Evolutionary conservation across 2,113 vertebrate genomes (phyloP), one percentile per base, ranked within the genome.

Genomic region (Setophaga petechia): DNA sequence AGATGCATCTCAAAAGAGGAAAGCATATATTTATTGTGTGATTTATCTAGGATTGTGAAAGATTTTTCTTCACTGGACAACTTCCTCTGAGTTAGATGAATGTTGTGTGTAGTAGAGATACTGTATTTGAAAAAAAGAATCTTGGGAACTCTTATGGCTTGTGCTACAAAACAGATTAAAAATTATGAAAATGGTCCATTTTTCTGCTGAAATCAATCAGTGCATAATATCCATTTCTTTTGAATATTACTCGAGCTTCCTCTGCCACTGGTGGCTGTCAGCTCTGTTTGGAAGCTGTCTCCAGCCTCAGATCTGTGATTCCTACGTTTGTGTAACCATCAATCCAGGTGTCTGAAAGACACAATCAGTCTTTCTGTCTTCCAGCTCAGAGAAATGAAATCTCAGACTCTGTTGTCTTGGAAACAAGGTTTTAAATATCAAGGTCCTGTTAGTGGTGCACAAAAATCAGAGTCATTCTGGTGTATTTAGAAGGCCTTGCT

Each of bases 341-440:
- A 47, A 15, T 84, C 57, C 75, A 39, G 63, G 43, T 79, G 33
- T 62, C 63, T 85, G 37, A 33, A 59, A 68, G 33, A 35, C 30
- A 39, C 55, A 83, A 76, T 79, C 46, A 39, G 13, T 71, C 46
- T 37, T 76, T 46, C 71, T 49, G 8, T 69, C 75, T 85, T 83
- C 63, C 78, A 90, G 15, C 27, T 54, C 55, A 59, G 44, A 83
- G 28, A 49, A 95, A 59, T 71, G 63, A 73, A 80, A 16, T 87
- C 81, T 47, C 84, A 59, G 55, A 20, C 33, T 73, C 72, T 74
- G 82, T 90, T 91, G 91, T 95, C 84, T 87, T 87, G 63, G 90
- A 88, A 94, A 97, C 91, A 63, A n/a, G 25, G 19, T 77, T 96
- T 94, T 71, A 90, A 93, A 91, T 91, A 77, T 62, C 63, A 25